These are phyloP conservation scores for Chrysemys picta DNA, from an alignment of 2,113 vertebrate species.

Conservation along the genomic window DNA sequence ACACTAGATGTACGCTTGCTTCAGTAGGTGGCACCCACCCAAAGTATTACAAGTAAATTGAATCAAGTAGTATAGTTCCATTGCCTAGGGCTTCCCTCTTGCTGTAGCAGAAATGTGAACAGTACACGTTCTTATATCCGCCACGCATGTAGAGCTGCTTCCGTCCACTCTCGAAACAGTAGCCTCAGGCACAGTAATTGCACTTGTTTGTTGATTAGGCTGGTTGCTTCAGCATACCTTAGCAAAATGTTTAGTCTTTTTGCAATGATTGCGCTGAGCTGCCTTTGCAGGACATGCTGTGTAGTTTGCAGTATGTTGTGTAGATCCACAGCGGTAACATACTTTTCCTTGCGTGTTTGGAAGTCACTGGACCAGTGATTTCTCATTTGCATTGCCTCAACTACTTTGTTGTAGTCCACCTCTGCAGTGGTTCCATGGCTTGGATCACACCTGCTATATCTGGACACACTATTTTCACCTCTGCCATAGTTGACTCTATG, in stretches of 20 bases:
- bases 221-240: background rate
- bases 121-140: background rate
- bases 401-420: slow-evolving; percentile 16
- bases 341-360: slow-evolving; percentile 14
- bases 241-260: background rate
- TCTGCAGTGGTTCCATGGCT: background rate
- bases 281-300: background rate
- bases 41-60: background rate
- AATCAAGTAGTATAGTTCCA: background rate
- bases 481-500: background rate
- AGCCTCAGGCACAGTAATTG: background rate
- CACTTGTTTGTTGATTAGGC: background rate
- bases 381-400: background rate
- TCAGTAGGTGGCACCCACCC: background rate
- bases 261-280: background rate
- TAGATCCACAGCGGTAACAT: background rate
- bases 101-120: background rate
- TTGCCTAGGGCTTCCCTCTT: background rate
- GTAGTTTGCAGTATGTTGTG: background rate
- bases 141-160: background rate
- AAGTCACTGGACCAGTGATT: background rate
- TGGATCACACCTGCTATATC: background rate
- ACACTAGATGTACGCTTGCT: background rate
- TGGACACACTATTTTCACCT: slow-evolving; percentile 24
- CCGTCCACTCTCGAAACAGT: background rate